Percentiles rank a stretch among this genome's conserved stretches.
These are phyloP conservation scores for Spisula subtruncata DNA, from an alignment of 2,888 invertebrate genomes.

Conservation along the genomic window DNA sequence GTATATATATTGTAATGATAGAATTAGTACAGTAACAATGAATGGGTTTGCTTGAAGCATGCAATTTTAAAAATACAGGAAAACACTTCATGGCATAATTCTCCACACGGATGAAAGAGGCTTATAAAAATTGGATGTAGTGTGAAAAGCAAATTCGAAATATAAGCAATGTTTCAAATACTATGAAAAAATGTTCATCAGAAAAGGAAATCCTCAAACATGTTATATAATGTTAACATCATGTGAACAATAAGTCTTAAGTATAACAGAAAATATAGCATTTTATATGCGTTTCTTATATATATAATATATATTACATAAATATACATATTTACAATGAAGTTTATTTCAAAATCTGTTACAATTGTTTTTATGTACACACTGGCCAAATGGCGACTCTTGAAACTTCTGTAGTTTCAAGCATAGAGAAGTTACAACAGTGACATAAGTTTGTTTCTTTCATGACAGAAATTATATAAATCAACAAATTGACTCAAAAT, in stretches of 20 bases:
- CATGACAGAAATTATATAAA: background rate
- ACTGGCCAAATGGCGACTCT: slow-evolving; percentile 38
- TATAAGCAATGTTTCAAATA: slow-evolving; percentile 36
- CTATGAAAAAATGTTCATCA: slow-evolving; percentile 44
- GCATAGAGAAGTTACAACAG: background rate
- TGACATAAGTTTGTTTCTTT: background rate
- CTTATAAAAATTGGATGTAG: background rate
- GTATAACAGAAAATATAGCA: slow-evolving; percentile 49
- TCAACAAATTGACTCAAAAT: background rate
- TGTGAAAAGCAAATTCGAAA: slow-evolving; percentile 13
- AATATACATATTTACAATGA: slow-evolving; percentile 45
- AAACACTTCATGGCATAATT: background rate
- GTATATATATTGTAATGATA: background rate
- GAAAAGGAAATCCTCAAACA: slow-evolving; percentile 38
- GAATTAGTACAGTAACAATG: background rate
- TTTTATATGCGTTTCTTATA: slow-evolving; percentile 37
- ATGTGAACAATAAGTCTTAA: slow-evolving; percentile 41
- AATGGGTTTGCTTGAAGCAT: background rate
- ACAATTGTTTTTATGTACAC: slow-evolving; percentile 29
- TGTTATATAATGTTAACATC: slow-evolving; percentile 38
- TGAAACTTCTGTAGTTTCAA: background rate
- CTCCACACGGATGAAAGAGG: slow-evolving; percentile 1
- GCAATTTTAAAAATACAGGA: background rate
- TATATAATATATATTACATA: slow-evolving; percentile 36
- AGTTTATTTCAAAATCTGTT: slow-evolving; percentile 25